These are phyloP conservation scores for Dyspetes luteomarginatus DNA, from an alignment of 2,888 invertebrate genomes.

Conservation along the genomic window DNA sequence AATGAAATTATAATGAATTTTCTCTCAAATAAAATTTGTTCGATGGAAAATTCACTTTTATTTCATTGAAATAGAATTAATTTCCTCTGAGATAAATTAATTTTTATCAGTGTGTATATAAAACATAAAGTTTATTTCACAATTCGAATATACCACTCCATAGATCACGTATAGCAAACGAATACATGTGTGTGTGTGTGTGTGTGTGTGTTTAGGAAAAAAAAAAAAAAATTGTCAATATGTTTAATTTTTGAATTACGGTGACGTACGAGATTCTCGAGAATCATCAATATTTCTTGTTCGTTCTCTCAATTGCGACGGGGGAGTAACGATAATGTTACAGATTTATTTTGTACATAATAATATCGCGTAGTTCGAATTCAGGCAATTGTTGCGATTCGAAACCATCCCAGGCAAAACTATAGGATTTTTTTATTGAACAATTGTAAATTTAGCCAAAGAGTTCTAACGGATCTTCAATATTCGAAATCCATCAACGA, in stretches of 20 bases:
- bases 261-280: neutral
- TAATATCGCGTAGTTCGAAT: conserved; percentile 39
- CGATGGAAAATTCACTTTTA: no score
- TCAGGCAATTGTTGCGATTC: conserved; percentile 26
- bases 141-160: no score
- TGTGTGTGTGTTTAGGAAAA: conserved; percentile 35
- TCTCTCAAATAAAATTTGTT: no score
- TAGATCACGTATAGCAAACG: conserved; percentile 22
- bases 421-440: conserved; percentile 30
- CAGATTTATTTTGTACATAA: conserved; percentile 59
- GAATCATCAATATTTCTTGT: neutral
- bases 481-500: conserved; percentile 27
- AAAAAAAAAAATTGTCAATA: conserved; percentile 39
- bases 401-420: conserved; percentile 36
- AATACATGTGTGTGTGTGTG: conserved; percentile 6
- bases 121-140: no score
- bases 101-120: no score
- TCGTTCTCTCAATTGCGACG: neutral
- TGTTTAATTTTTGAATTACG: conserved; percentile 20
- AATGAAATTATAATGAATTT: conserved; percentile 19
- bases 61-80: no score
- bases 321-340: conserved; percentile 14
- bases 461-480: conserved; percentile 27
- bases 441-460: conserved; percentile 41
- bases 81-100: no score